Base-by-base conservation (phyloP, 1,140 invertebrate species). In the Aphis craccivora region DNA sequence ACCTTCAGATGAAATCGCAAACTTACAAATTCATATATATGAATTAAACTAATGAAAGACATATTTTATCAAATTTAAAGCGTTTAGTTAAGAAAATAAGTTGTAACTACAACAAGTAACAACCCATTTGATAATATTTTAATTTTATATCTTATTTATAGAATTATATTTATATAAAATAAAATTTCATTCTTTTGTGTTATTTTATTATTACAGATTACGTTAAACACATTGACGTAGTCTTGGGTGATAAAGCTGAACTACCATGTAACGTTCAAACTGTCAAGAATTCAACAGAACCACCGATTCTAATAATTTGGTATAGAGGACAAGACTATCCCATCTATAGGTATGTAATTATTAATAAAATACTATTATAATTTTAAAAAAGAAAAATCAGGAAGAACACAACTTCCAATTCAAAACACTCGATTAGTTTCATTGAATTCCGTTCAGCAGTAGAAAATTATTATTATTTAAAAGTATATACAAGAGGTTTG, bases 221-320 rank as follows among this genome's bases (percentile, higher is more conserved):
- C 43, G 11, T 86, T 20, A 55, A 7, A 84, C 91, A n/a, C 22
- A 22, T 93, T 9, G 48, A 43, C 18, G 76, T 48, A 9, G 81
- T 93, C 0, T 48, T 93, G 23, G 91, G 91, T 53, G 91, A 93
- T 40, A 86, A 93, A 0, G 91, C 91, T 9, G 48, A 84, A 53
- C 25, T 93, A 2, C 81, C 81, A 30, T 93, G 91, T 55, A 35
- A 83, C 35, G 35, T 93, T 25, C 91, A 86, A 86, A 30, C 30
- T 43, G n/a, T 37, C n/a, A 86, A 55, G 9, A 93, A 55, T 43
- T 53, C 48, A 30, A 86, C 81, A 22, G 91, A 93, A 22, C 55
- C 81, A 37, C 91, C 91, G 7, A 51, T 86, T 86, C 55, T 93
- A 83, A 86, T 93, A 8, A 93, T 93, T 84, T 93, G 91, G 91